Base-by-base conservation (phyloP, 2,797 vertebrate species). In the Oreochromis grahami region DNA sequence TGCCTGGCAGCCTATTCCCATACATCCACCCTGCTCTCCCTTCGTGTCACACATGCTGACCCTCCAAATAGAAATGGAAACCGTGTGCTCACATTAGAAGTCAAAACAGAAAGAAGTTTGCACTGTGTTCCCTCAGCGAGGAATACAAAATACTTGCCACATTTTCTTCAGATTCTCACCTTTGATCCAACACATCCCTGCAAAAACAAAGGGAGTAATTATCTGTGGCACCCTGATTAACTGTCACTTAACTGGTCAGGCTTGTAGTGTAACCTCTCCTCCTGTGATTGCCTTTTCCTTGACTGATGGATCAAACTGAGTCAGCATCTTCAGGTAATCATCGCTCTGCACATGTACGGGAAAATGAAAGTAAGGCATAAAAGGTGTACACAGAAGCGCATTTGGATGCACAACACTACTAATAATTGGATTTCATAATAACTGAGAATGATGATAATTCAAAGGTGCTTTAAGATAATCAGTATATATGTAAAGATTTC, bases 21-120 rank as follows among this genome's bases (percentile, higher is more conserved):
- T 78, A 36, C 51, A 83, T 8, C 48, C 70, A 63, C 83, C 74
- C 85, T 32, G 48, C 14, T 74, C 80, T 58, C 50, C 48, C 43
- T 82, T 80, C 51, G 65, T 88, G 90, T 91, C 90, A 82, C 88
- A 89, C 81, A 81, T 21, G 41, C 87, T 87, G 82, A 91, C 90
- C 80, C 80, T 77, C 72, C 51, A 79, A 88, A 82, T 74, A 80
- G 79, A 85, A 85, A 85, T 87, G 90, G 87, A 91, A 91, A 93
- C 87, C 84, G 89, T 85, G 78, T 87, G 87, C 84, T 77, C 53
- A 86, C 83, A 76, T 24, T 45, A 86, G 82, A 83, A 92, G 90
- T 85, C 76, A 70, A 58, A 84, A 8, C 79, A 81, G 74, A 93
- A 79, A 87, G 78, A 55, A 8, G 81, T 63, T 78, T 79, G 86